phyloP scores from a whole-genome alignment of 2,888 invertebrate genomes.

The Philonicus albiceps region DNA sequence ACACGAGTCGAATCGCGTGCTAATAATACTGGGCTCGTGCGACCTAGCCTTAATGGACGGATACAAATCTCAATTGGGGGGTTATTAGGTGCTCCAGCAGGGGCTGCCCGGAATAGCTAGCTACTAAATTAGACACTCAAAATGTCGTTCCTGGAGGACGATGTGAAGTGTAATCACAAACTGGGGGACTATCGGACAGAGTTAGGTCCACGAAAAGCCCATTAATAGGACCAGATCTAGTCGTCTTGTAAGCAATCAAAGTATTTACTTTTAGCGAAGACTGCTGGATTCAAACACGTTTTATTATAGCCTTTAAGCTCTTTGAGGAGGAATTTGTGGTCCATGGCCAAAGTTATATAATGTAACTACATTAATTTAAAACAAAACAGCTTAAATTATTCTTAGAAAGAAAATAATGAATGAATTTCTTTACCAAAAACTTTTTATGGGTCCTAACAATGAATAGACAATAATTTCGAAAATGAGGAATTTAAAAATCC shows the following conservation, averaged over 20 bases:
- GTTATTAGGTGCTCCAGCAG: background rate
- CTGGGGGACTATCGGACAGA: background rate
- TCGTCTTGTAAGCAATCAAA: background rate
- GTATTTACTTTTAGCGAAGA: background rate
- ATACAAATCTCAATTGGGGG: background rate
- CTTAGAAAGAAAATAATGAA: no score
- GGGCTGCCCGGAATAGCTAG: background rate
- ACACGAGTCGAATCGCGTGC: background rate
- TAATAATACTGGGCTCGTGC: background rate
- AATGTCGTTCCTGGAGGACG: background rate
- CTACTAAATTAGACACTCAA: constrained; percentile 9
- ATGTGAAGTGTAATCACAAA: background rate
- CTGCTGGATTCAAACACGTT: background rate
- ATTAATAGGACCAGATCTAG: background rate
- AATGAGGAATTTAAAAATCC: no score
- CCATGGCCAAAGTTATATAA: no score
- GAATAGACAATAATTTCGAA: no score
- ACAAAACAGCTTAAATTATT: no score
- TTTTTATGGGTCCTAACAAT: no score
- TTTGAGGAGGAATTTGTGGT: background rate
- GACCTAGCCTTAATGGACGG: background rate
- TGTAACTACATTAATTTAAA: no score
- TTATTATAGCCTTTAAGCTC: background rate
- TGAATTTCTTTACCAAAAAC: no score
- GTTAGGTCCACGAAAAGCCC: background rate